Evolutionary conservation across 1,140 invertebrate species (phyloP).

Genomic region (Calliphora vicina): DNA sequence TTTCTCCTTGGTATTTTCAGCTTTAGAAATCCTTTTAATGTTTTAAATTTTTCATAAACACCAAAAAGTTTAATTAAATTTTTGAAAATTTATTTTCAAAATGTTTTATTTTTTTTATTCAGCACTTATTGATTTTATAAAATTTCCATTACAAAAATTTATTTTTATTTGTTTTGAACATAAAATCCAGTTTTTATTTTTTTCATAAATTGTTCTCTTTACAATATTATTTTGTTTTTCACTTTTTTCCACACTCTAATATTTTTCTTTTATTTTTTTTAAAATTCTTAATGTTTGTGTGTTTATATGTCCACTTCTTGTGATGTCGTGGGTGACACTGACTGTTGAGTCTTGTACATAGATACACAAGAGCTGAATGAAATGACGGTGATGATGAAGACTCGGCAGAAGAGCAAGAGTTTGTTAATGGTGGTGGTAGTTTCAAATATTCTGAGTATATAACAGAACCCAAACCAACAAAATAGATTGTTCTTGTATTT

Average conservation of each 20-base stretch:
- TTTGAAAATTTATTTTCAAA: no score
- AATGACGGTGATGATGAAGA: constrained; percentile 40
- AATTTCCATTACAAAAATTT: no score
- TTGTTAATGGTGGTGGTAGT: not conserved
- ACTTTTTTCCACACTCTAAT: not conserved
- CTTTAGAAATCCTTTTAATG: not conserved
- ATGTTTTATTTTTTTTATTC: no score
- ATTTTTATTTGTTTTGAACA: no score
- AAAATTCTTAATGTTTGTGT: not conserved
- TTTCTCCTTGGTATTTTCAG: not conserved
- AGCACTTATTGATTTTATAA: no score
- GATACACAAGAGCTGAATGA: constrained; percentile 47
- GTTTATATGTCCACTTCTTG: constrained; percentile 54
- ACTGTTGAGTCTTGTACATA: constrained; percentile 42
- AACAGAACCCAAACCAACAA: no score
- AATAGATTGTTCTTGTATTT: not conserved
- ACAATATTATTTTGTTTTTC: not conserved
- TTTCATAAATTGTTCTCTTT: not conserved
- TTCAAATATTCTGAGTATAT: not conserved
- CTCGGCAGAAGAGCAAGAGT: constrained; percentile 12
- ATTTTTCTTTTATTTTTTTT: constrained; percentile 22
- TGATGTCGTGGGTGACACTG: constrained; percentile 62
- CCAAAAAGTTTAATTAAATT: no score
- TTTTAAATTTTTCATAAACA: no score
- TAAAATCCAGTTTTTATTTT: no score